phyloP scores from a whole-genome alignment of 2,113 vertebrate species.

The Rutilus rutilus region DNA sequence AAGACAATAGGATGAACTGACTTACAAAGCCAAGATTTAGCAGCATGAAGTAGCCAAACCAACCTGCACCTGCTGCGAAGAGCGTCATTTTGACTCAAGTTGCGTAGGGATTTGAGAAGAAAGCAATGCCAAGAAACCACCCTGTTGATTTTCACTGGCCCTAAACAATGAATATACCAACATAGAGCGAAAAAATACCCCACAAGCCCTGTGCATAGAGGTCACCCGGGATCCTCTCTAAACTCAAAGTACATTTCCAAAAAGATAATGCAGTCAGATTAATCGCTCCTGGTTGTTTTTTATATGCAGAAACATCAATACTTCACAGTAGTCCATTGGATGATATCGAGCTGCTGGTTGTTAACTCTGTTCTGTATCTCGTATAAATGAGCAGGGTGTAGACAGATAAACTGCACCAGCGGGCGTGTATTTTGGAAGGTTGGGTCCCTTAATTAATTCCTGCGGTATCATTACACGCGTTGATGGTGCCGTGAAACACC shows the following conservation, averaged over 20 bases:
- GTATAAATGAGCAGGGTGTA: conserved; percentile 33
- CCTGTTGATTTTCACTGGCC: conserved; percentile 18
- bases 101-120: neutral
- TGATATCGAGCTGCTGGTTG: conserved; percentile 53
- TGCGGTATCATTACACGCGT: neutral
- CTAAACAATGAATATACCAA: neutral
- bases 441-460: neutral
- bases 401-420: neutral
- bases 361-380: conserved; percentile 53
- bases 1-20: conserved; percentile 33
- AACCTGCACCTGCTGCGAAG: conserved; percentile 19
- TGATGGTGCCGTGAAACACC: too few species aligned
- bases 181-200: neutral
- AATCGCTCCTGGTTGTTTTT: conserved; percentile 61
- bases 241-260: conserved; percentile 49
- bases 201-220: neutral
- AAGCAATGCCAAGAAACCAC: conserved; percentile 2
- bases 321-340: conserved; percentile 50
- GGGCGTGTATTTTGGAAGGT: neutral
- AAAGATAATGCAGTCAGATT: conserved; percentile 52
- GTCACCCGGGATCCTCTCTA: conserved; percentile 60
- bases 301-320: conserved; percentile 63
- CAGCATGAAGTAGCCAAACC: neutral
- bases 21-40: conserved; percentile 10
- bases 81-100: neutral